Evolutionary conservation across 1,140 invertebrate genomes (phyloP).

Genomic region (Harlomillsia oculata): DNA sequence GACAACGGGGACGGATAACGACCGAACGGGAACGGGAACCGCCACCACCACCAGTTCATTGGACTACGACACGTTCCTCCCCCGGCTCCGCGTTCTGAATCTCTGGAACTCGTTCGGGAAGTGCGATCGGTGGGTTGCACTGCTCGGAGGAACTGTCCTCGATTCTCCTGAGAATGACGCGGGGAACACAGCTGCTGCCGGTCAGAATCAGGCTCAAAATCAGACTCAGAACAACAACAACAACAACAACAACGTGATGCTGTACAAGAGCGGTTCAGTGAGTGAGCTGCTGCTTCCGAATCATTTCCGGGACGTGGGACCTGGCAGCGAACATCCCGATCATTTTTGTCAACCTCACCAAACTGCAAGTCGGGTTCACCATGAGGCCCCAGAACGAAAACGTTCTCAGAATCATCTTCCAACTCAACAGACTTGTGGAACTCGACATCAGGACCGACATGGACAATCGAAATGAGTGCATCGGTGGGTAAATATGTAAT

Average conservation of each 20-base stretch:
- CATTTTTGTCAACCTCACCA: not conserved
- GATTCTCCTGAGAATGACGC: no score
- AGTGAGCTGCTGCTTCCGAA: no score
- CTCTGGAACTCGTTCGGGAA: conserved; percentile 21
- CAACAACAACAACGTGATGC: no score
- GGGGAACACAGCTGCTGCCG: no score
- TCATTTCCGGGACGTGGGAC: not conserved
- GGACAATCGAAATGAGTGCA: conserved; percentile 16
- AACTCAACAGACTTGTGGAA: conserved; percentile 8
- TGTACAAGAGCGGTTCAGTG: no score
- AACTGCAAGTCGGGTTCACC: not conserved
- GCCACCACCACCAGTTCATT: no score
- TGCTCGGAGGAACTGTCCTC: conserved; percentile 2
- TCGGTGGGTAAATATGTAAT: not conserved
- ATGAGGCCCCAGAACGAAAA: not conserved
- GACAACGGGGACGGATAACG: no score
- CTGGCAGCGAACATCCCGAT: not conserved
- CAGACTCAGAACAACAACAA: no score
- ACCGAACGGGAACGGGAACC: no score
- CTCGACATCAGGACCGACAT: conserved; percentile 15
- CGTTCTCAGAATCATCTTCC: conserved; percentile 7
- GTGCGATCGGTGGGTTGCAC: not conserved
- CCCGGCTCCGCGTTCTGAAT: not conserved
- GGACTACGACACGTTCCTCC: conserved; percentile 11
- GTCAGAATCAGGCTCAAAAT: no score